A percentile compares a stretch with the other conserved stretches of the same genome.
phyloP scores from a whole-genome alignment of 2,113 vertebrate genomes.

The Ceratotherium simum region DNA sequence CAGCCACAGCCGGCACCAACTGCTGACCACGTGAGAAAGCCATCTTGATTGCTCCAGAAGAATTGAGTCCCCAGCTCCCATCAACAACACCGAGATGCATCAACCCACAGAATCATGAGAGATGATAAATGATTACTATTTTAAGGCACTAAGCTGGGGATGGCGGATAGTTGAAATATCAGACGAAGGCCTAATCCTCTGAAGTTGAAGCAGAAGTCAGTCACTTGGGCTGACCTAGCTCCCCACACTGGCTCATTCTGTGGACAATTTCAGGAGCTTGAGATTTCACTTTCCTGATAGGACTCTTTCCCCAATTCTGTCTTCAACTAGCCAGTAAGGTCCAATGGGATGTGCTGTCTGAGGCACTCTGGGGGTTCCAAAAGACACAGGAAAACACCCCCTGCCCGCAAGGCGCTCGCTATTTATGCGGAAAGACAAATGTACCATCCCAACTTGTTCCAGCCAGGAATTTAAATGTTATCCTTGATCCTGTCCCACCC shows the following conservation, averaged over 20 bases:
- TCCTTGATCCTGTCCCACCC: not conserved
- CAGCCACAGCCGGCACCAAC: too few relatives aligned
- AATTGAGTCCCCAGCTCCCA: not conserved
- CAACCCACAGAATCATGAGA: not conserved
- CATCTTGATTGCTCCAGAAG: not conserved
- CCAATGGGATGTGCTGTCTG: not conserved
- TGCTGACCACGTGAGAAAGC: accelerated
- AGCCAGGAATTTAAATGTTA: not conserved
- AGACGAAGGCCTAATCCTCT: not conserved
- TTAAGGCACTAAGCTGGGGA: not conserved
- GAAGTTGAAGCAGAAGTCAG: not conserved
- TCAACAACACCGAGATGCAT: not conserved
- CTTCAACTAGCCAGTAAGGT: not conserved
- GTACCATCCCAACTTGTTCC: not conserved
- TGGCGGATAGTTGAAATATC: not conserved
- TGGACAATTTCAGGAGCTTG: not conserved
- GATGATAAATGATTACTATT: not conserved
- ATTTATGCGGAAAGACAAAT: not conserved
- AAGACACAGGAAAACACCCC: not conserved
- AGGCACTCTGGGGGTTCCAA: not conserved
- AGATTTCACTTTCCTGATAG: not conserved
- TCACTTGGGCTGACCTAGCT: not conserved
- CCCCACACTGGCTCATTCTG: not conserved
- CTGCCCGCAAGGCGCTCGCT: not conserved
- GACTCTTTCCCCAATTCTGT: accelerated